Conservation (phyloP, 2,113 vertebrate species). For the Lagopus muta region DNA sequence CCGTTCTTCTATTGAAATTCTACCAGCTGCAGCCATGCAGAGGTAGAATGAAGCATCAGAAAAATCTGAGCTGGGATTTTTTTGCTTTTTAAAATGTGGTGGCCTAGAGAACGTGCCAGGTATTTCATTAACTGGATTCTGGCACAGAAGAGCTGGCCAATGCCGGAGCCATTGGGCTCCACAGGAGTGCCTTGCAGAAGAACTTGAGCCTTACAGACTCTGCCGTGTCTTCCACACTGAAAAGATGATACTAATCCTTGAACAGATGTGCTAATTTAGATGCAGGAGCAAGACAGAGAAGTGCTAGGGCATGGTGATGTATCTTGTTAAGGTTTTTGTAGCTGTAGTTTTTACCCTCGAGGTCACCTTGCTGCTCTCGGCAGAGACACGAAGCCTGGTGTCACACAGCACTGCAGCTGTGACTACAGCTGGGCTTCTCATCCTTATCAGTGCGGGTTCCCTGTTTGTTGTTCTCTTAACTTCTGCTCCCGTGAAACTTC, state of each 20-base stretch:
- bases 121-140: not conserved
- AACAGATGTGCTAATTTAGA: not conserved
- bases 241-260: not conserved
- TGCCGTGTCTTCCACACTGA: not conserved
- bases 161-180: not conserved
- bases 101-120: not conserved
- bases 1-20: not conserved
- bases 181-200: not conserved
- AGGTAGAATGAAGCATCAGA: not conserved
- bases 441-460: not conserved
- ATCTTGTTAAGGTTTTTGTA: not conserved
- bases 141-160: not conserved
- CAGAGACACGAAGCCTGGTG: fast-evolving
- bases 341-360: not conserved
- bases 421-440: not conserved
- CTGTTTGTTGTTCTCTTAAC: not conserved
- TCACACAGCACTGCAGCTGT: fast-evolving
- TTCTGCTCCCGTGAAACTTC: not conserved
- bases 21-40: not conserved
- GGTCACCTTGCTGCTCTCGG: not conserved
- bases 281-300: not conserved
- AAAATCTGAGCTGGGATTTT: not conserved
- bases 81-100: not conserved
- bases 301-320: not conserved
- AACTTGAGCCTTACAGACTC: not conserved